These are phyloP conservation scores for Eilema depressum DNA, from an alignment of 2,888 invertebrate genomes.

Conservation along the genomic window DNA sequence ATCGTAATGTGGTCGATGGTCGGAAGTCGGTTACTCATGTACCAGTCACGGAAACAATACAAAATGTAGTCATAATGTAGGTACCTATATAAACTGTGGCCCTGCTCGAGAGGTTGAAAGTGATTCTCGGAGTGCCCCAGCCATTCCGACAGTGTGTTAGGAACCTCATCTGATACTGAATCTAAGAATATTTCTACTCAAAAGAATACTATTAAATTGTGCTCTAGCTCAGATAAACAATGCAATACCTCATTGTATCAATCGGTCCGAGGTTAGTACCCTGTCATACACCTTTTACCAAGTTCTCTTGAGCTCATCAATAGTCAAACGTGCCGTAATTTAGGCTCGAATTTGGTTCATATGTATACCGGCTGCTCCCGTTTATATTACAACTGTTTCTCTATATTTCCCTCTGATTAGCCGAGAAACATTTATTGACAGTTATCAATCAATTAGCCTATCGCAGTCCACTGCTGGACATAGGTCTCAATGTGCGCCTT, in stretches of 20 bases:
- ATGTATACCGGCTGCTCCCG: background rate
- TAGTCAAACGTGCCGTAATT: background rate
- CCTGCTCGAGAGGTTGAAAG: too few relatives aligned
- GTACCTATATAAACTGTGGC: background rate
- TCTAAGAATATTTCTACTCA: too few relatives aligned
- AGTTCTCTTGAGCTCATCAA: background rate
- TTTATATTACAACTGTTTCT: background rate
- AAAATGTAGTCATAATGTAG: background rate
- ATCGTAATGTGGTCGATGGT: background rate
- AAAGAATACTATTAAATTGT: too few relatives aligned
- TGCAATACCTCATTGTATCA: too few relatives aligned
- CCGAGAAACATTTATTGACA: too few relatives aligned
- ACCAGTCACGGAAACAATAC: background rate
- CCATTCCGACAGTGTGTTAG: too few relatives aligned
- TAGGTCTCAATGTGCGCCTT: too few relatives aligned
- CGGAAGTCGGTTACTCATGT: background rate
- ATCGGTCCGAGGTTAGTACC: background rate
- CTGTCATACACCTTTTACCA: background rate
- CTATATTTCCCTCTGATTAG: background rate
- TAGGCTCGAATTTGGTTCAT: background rate
- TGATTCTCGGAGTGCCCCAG: too few relatives aligned
- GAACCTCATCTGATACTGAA: too few relatives aligned
- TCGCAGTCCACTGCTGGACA: too few relatives aligned
- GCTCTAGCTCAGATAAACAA: too few relatives aligned
- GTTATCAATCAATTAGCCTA: too few relatives aligned